These are phyloP conservation scores for Anastrepha obliqua DNA, from an alignment of 1,140 invertebrate species.

Conservation along the genomic window DNA sequence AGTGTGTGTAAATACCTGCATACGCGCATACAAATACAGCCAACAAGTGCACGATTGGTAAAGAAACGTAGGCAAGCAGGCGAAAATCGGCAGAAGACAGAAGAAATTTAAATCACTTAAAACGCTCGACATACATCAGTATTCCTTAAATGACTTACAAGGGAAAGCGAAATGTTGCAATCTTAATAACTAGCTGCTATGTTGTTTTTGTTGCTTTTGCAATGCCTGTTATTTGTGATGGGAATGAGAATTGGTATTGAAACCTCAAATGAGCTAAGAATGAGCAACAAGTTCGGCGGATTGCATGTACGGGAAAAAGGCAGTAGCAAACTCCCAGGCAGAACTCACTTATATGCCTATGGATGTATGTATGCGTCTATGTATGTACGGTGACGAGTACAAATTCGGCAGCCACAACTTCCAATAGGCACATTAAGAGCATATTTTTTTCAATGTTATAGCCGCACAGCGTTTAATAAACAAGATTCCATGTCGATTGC, in stretches of 20 bases:
- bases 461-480: slow-evolving; percentile 68
- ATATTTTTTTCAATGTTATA: slow-evolving; percentile 57
- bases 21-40: background rate
- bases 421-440: background rate
- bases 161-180: slow-evolving; percentile 32
- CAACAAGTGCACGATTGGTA: background rate
- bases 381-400: background rate
- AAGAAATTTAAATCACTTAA: slow-evolving; percentile 24
- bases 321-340: too few species aligned
- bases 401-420: background rate
- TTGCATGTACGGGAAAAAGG: background rate
- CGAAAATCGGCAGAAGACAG: slow-evolving; percentile 6
- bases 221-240: background rate
- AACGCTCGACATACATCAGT: background rate
- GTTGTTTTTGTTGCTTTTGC: background rate
- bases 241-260: slow-evolving; percentile 7
- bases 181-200: slow-evolving; percentile 12
- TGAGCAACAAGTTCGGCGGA: background rate
- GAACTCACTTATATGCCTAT: too few species aligned
- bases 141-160: slow-evolving; percentile 30
- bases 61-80: background rate
- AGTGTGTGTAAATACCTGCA: background rate
- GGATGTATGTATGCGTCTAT: background rate
- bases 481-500: slow-evolving; percentile 69
- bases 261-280: background rate